Conservation (phyloP, 1,140 invertebrate genomes). For the Saccostrea glomerata region DNA sequence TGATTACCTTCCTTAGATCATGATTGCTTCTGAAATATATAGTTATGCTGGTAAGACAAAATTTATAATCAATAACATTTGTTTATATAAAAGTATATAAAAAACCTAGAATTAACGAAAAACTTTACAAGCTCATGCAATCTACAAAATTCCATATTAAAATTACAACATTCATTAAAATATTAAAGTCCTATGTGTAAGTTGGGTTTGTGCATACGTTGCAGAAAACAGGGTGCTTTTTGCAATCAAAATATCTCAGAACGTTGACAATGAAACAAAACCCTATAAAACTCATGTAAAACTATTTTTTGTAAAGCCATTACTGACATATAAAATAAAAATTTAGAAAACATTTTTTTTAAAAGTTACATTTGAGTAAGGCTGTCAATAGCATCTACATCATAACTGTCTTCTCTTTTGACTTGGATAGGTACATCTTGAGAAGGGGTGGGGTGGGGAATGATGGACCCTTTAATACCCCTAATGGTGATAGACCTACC, state of each 20-base stretch:
- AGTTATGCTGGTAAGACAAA: conserved; percentile 10
- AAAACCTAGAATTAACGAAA: background rate
- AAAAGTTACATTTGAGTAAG: background rate
- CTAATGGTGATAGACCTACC: background rate
- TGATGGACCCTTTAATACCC: background rate
- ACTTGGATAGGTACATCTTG: background rate
- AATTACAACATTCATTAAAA: background rate
- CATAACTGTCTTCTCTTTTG: background rate
- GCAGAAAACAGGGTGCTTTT: background rate
- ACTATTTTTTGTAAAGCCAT: too few species aligned
- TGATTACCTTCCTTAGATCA: conserved; percentile 31
- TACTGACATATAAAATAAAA: too few species aligned
- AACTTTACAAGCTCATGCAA: background rate
- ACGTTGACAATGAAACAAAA: background rate
- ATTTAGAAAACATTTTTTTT: background rate
- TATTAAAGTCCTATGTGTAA: too few species aligned
- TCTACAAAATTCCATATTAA: background rate
- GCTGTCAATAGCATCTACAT: background rate
- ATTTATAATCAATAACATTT: background rate
- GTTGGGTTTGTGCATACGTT: background rate
- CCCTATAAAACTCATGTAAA: too few species aligned
- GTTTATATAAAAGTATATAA: background rate
- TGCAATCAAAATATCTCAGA: conserved; percentile 3
- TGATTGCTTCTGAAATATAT: conserved; percentile 34
- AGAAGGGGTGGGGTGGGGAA: background rate